phyloP scores from a whole-genome alignment of 1,140 invertebrate species.

The Rhagoletis zephyria region DNA sequence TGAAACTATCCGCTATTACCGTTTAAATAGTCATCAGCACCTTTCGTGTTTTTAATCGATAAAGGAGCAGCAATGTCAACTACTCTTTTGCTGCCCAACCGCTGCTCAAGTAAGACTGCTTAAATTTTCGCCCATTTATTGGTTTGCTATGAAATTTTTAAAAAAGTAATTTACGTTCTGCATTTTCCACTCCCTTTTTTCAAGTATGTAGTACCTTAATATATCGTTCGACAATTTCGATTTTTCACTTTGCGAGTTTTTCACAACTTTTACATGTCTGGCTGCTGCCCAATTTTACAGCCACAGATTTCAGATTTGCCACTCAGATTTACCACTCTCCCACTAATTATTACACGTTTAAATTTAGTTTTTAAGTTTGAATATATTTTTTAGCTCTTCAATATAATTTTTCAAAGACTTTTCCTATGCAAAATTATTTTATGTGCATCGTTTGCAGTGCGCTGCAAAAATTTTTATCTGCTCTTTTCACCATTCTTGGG shows the following conservation, averaged over 20 bases:
- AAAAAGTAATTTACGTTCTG: neutral
- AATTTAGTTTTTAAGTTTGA: neutral
- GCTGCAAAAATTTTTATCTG: neutral
- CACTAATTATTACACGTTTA: neutral
- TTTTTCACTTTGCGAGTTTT: neutral
- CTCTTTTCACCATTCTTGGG: neutral
- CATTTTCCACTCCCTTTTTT: neutral
- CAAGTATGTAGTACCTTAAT: neutral
- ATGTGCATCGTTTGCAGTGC: neutral
- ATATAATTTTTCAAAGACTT: neutral
- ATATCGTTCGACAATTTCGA: neutral
- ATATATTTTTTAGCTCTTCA: neutral
- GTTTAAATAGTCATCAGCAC: neutral
- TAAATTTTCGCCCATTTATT: neutral
- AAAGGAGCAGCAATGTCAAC: neutral
- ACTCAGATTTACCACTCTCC: neutral
- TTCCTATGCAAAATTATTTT: neutral
- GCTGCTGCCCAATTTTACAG: neutral
- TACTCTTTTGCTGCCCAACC: neutral
- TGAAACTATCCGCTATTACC: neutral
- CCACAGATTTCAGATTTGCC: neutral
- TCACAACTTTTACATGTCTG: constrained; percentile 3
- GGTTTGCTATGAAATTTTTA: neutral
- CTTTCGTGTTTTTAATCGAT: constrained; percentile 42
- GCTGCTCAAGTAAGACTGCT: neutral